Evolutionary conservation across 2,888 invertebrate genomes (phyloP), one percentile per base, ranked within the genome.

Genomic region (Drosophila atripex): DNA sequence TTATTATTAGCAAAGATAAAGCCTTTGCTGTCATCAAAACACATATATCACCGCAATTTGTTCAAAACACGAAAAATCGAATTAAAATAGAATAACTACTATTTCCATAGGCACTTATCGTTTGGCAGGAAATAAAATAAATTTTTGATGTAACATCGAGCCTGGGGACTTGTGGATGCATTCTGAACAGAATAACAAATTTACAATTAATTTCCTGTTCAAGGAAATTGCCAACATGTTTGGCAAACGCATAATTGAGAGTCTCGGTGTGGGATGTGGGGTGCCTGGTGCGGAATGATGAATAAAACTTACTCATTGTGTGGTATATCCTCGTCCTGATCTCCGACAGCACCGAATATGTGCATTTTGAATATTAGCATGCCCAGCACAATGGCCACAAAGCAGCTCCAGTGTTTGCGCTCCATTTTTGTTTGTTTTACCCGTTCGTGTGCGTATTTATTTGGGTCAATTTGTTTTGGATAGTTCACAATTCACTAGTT

Each of bases 261-360:
- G 53, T 51, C 56, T 25, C 32, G 50, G 51, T 51, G 35, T 54
- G 47, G 28, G 28, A 55, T 51, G 45, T 60, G 54, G 46, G 53
- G 55, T 56, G 16, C 21, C 12, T n/a, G 45, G 45, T 41, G 30
- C 43, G 12, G 28, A 52, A 32, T 58, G 41, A 63, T 38, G 64
- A 46, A 64, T 51, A 64, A 57, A 47, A 70, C 96, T 96, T 93
- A 97, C 97, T 96, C 96, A 92, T 96, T 96, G 92, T 96, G 96
- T 69, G 96, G 97, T 90, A 97, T 97, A 91, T 96, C 96, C 93
- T 97, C 96, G 89, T 96, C 96, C 92, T 96, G 96, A 92, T 96
- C 96, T 47, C 87, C 91, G 66, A 76, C 71, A 70, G 89, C 89
- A 69, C 75, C 75, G 49, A 82, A 77, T 70, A 88, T 85, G 73